Percentiles rank a stretch among this genome's conserved stretches.
Evolutionary conservation across 2,888 invertebrate species (phyloP).

Genomic region (Stenurella melanura): DNA sequence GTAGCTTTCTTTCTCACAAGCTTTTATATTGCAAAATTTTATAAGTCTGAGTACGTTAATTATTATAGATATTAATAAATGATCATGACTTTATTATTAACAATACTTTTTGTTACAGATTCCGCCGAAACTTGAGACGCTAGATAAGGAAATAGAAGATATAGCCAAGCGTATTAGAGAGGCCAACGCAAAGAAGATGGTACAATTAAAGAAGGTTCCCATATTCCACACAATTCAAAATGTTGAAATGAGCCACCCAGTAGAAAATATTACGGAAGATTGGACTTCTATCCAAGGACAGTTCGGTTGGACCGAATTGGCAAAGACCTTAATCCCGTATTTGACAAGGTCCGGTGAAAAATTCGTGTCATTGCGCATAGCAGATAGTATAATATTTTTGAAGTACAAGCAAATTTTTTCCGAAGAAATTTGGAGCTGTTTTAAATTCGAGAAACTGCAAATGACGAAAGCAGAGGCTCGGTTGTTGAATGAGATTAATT

Average conservation of each 20-base stretch:
- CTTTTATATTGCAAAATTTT: no score
- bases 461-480: constrained; percentile 37
- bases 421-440: constrained; percentile 39
- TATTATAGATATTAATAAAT: no score
- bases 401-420: constrained; percentile 35
- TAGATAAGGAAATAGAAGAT: constrained; percentile 36
- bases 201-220: constrained; percentile 1
- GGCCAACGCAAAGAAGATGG: constrained; percentile 45
- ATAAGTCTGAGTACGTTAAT: no score
- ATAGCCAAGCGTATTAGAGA: constrained; percentile 29
- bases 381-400: constrained; percentile 25
- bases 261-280: constrained; percentile 14
- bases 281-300: constrained; percentile 42
- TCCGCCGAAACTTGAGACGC: constrained; percentile 13
- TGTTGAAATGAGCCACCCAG: background rate
- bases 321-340: constrained; percentile 32
- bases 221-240: background rate
- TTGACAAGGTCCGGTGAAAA: constrained; percentile 37
- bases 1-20: no score
- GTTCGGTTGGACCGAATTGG: constrained; percentile 45
- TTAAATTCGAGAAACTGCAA: constrained; percentile 9
- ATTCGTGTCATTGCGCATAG: constrained; percentile 39
- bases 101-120: constrained; percentile 15
- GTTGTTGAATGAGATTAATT: constrained; percentile 47
- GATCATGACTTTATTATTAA: background rate